These are phyloP conservation scores for Phasia obesa DNA, from an alignment of 2,888 invertebrate species.

Conservation along the genomic window DNA sequence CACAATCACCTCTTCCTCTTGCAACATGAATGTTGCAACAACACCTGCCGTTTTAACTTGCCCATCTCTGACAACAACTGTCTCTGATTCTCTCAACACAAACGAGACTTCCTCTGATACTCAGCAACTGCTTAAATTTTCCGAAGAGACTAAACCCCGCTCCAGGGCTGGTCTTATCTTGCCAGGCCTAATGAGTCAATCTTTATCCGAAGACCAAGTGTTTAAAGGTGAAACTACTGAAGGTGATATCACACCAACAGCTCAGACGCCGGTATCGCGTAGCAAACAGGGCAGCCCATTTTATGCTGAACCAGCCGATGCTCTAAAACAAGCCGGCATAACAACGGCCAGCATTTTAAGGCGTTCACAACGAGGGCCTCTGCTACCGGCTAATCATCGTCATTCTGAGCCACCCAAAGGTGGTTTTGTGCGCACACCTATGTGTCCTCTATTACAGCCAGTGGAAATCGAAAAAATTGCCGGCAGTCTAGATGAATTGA, in stretches of 20 bases:
- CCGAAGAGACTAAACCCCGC: constrained; percentile 78
- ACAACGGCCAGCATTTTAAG: constrained; percentile 80
- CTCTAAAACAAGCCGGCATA: constrained; percentile 84
- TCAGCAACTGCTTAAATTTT: constrained; percentile 78
- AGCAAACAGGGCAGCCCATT: constrained; percentile 92
- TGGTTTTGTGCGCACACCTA: constrained; percentile 75
- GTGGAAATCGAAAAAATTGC: constrained; percentile 82
- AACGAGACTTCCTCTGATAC: constrained; percentile 72
- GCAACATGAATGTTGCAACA: constrained; percentile 77
- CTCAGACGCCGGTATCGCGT: constrained; percentile 78
- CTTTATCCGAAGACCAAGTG: constrained; percentile 75
- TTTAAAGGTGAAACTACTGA: constrained; percentile 74
- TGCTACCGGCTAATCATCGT: constrained; percentile 83
- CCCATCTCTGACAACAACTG: constrained; percentile 72
- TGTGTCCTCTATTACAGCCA: constrained; percentile 87
- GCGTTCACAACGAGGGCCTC: constrained; percentile 79
- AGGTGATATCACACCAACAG: constrained; percentile 79
- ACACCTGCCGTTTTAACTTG: constrained; percentile 74
- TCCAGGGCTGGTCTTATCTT: constrained; percentile 79
- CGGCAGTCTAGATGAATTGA: constrained; percentile 81
- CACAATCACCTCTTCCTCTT: constrained; percentile 84
- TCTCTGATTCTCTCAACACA: constrained; percentile 69
- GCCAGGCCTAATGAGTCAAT: constrained; percentile 77
- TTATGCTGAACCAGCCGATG: constrained; percentile 94
- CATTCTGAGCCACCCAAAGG: constrained; percentile 86